Base-by-base conservation (phyloP, 1,140 invertebrate genomes). In the Maconellicoccus hirsutus region DNA sequence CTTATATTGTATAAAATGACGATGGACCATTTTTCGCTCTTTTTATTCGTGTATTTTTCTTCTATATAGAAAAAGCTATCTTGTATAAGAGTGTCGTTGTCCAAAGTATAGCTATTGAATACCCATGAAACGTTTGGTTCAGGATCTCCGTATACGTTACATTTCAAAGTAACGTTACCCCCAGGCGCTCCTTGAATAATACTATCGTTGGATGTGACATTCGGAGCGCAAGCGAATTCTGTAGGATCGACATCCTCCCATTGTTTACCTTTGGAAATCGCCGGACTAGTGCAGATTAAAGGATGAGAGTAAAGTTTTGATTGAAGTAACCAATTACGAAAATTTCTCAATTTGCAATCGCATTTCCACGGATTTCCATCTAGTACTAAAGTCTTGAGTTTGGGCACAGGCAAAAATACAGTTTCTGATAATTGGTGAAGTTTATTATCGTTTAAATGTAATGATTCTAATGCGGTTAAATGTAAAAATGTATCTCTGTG, bases 331-430 rank as follows among this genome's bases (percentile, higher is more conserved):
- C 91, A 94, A 71, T 85, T 84, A 25, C 90, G 85, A 74, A 95
- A 91, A 19, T 86, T 86, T 69, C 90, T 85, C 66, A 95, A 78
- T 69, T 88, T 84, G 79, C 93, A 95, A 76, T 95, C 92, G 78
- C 93, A 95, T 73, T 83, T 83, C 93, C 93, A 95, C 16, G 87
- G 90, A 77, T 95, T 95, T n/a, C 89, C 88, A 72, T 92, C 88
- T 26, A 94, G 78, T 4, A 85, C 85, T 1, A 94, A 79, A 0
- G 89, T 89, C 79, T 92, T 92, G 19, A 94, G 78, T 70, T 85
- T 84, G 25, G 82, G 79, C 72, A 90, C 82, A 66, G 84, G 84
- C 75, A 84, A 79, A 75, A 91, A 86, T 16, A 87, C 82, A 33
- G 82, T 81, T 69, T 84, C 83, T 7, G 85, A 85, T 1, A 92